Evolutionary conservation across 2,113 vertebrate genomes (phyloP), one percentile per base, ranked within the genome.

Genomic region (Ictidomys tridecemlineatus): DNA sequence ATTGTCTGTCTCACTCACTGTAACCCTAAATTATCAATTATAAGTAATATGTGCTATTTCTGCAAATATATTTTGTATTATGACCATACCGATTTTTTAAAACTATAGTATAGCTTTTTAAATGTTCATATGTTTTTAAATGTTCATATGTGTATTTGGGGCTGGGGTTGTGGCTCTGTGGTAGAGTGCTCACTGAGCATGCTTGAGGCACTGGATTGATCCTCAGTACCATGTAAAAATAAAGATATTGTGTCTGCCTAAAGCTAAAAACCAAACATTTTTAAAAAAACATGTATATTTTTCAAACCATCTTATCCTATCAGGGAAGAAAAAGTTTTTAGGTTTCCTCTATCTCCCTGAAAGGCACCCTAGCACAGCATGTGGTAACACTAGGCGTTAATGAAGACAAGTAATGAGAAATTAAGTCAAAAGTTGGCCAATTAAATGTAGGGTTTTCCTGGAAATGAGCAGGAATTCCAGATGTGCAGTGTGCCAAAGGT

Each of bases 401-500:
- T 56, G 45, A 93, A 85, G 30, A 26, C 24, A 84, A 22, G 16
- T 61, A 48, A 77, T 67, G 48, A 84, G 56, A n/a, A 74, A n/a
- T 65, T 89, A 8, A 9, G 20, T 83, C 67, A 74, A 34, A 20
- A 39, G 65, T 76, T 30, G 8, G 58, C 16, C 32, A 79, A 61
- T 37, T n/a, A 53, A 94, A 84, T 32, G 58, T 90, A 56, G 11
- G 76, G 28, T 89, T 69, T 89, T 94, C 56, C 45, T 89, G 37
- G 45, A 94, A 94, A 74, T 87, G 37, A 84, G 37, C 22, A 84
- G 61, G 22, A 48, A 7, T 89, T 20, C 45, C 37, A 94, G 32
- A 51, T 63, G 39, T 88, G 8, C 12, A 14, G 16, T 83, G 56
- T 82, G 65, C 28, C 58, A 82, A 73, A 82, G 28, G 28, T 65